Base-by-base conservation (phyloP, 2,797 vertebrate species). In the Graptemys geographica region DNA sequence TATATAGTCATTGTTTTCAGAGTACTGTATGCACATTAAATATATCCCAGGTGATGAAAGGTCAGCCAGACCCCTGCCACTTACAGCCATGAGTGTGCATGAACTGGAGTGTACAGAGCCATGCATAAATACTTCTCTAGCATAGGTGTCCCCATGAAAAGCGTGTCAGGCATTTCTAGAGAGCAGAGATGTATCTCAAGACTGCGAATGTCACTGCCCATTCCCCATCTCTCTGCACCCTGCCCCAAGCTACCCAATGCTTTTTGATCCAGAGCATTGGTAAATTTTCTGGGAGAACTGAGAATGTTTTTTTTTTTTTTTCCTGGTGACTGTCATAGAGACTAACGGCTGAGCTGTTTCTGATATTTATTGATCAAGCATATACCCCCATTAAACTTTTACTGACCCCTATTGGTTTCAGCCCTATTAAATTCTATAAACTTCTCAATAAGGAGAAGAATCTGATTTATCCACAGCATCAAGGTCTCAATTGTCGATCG, bases 191-290 rank as follows among this genome's bases (percentile, higher is more conserved):
- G 0, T 1, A 0, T 23, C 37, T 69, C 78, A 0, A 0, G 27
- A 8, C 41, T 62, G 78, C 25, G 83, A 95, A 91, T 87, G 95
- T 95, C 96, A 93, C 90, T 96, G 94, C 84, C 88, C 94, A 69
- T 91, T 6, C 0, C 79, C 79, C 49, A 72, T 23, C n/a, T 92
- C 27, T n/a, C 33, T 18, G 16, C 6, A 18, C 84, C 72, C 52
- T 51, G 74, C 28, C 41, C 41, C 69, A 11, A 81, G 11, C 0
- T 0, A 0, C 84, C n/a, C 79, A 84, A 84, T 79, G 6, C 72
- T 90, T 28, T 21, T 0, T 10, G 1, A 79, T 91, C 74, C 85
- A 16, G 31, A 65, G 62, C 8, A 33, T 5, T 65, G 8, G 15
- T 65, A 65, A 86, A 62, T 65, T 25, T 76, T 65, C 44, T 72